These are phyloP conservation scores for Tachysurus vachellii DNA, from an alignment of 2,113 vertebrate genomes.

Conservation along the genomic window DNA sequence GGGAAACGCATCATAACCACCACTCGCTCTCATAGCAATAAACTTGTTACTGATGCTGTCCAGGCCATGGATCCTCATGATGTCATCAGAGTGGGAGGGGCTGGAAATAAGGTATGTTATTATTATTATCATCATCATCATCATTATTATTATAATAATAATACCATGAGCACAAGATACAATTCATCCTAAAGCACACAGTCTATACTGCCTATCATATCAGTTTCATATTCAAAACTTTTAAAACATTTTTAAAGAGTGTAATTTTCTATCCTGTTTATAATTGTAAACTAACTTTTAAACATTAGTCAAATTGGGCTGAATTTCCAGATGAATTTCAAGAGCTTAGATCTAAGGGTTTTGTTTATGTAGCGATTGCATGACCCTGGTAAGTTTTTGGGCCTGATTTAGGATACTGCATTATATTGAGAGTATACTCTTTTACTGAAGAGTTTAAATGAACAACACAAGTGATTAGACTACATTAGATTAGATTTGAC, in stretches of 20 bases:
- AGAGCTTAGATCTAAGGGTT: neutral
- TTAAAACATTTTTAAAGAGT: neutral
- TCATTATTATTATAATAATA: neutral
- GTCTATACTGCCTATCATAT: neutral
- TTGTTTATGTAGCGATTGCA: neutral
- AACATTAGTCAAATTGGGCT: too few species aligned
- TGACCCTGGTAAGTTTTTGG: neutral
- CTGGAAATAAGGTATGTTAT: conserved; percentile 90
- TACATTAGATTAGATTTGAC: too few species aligned
- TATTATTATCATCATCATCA: neutral
- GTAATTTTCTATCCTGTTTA: neutral
- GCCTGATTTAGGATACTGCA: neutral
- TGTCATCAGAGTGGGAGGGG: conserved; percentile 89
- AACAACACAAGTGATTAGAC: neutral
- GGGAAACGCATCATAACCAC: conserved; percentile 87
- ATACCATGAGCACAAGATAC: neutral
- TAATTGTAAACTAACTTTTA: too few species aligned
- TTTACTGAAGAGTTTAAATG: neutral
- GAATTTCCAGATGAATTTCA: neutral
- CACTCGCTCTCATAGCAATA: conserved; percentile 92
- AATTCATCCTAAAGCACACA: neutral
- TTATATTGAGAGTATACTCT: neutral
- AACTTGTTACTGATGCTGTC: conserved; percentile 86
- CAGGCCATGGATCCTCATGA: conserved; percentile 87
- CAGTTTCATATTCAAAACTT: neutral